Evolutionary conservation across 2,888 invertebrate genomes (phyloP), one percentile per base, ranked within the genome.

Genomic region (Acrobasis consociella): DNA sequence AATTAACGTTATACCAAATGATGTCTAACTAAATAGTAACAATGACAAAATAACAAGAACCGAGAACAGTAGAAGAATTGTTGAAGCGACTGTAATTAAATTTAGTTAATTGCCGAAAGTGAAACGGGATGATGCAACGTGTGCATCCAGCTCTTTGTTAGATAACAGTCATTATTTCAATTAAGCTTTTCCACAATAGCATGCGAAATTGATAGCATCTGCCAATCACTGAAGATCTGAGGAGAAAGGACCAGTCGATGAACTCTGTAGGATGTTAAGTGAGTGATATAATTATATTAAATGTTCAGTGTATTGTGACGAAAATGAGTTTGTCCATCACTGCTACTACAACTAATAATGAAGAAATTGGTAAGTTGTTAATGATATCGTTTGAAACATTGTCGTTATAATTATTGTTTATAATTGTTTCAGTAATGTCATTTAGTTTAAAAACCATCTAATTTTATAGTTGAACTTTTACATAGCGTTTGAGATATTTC

Each of bases 321-420:
- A 85, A 81, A 75, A 89, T 90, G 88, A 88, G 85, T 78, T 69
- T 87, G 62, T 81, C 85, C 60, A 72, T 84, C 58, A 72, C 83
- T 50, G 71, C 85, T 11, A 77, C 77, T 31, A 68, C 78, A 64
- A 76, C 71, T 67, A 81, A 79, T 72, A 86, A 79, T 70, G 89
- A 87, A 67, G 90, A 89, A 78, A 79, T 86, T 65, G 89, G 90
- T 91, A 82, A 90, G 90, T 87, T 68, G 16, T 38, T 50, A 59
- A 11, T 46, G 1, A 13, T 0, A 46, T 46, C 46, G 13, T 46
- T 46, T n/a, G 13, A 46, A 46, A 46, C n/a, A n/a, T 46, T 46
- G 46, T 46, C n/a, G 10, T 1, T 7, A 31, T 46, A 3, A 5
- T 46, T n/a, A 13, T 46, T 42, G 42, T 46, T 46, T 46, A 5